A percentile compares a stretch with the other conserved stretches of the same genome.
Evolutionary conservation across 30 jellyfish, hydroid and myxozoan genomes (phyloP).

Genomic region (Hydractinia echinata): DNA sequence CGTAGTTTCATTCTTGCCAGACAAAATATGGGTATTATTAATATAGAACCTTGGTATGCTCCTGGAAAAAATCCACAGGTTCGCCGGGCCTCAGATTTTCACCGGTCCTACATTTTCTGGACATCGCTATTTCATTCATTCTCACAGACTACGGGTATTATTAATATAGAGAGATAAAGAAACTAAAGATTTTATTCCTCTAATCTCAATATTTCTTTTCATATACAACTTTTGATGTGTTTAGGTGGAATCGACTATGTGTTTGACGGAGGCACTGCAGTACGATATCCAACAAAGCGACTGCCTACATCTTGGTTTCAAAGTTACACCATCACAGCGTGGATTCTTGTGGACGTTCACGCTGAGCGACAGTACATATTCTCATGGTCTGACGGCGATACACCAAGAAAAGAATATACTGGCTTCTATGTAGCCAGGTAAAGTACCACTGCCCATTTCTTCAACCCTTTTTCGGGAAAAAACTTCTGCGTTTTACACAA

Average conservation of each 20-base stretch:
- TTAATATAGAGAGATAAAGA: no score
- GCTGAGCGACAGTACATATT: constrained; percentile 13
- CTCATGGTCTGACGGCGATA: constrained; percentile 42
- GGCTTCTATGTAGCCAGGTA: constrained; percentile 39
- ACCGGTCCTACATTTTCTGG: no score
- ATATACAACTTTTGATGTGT: neutral
- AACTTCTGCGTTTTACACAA: no score
- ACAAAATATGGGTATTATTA: no score
- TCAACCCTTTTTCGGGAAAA: no score
- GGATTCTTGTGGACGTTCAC: constrained; percentile 10
- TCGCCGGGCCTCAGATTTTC: no score
- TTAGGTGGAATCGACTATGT: constrained; percentile 27
- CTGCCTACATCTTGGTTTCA: constrained; percentile 13
- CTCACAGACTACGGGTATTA: no score
- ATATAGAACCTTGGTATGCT: no score
- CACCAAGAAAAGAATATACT: neutral
- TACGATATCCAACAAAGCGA: constrained; percentile 20
- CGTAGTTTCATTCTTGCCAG: no score
- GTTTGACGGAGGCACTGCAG: constrained; percentile 32
- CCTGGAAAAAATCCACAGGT: no score
- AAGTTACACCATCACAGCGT: constrained; percentile 11
- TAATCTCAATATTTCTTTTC: neutral
- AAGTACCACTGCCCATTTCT: neutral
- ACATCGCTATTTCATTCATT: no score
- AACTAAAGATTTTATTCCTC: no score